Evolutionary conservation across 2,113 vertebrate genomes (phyloP).

Genomic region (Xyliphius kryptos): DNA sequence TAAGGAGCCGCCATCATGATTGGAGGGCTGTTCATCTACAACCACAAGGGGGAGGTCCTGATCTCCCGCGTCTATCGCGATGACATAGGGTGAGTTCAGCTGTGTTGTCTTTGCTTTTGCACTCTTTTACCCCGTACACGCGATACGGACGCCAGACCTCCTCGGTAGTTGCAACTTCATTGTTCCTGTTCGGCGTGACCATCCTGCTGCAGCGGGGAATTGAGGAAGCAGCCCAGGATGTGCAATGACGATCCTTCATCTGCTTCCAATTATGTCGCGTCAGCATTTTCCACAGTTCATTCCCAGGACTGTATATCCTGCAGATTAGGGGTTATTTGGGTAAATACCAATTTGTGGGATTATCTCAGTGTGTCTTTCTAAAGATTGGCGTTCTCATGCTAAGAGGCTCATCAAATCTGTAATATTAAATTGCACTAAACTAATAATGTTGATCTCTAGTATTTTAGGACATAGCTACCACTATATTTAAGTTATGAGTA

Average conservation of each 20-base stretch:
- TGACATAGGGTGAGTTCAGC: conserved; percentile 88
- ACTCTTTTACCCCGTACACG: too few relatives aligned
- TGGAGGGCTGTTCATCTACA: conserved; percentile 98
- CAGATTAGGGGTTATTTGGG: neutral
- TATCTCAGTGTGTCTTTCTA: conserved; percentile 15
- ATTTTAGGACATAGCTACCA: too few relatives aligned
- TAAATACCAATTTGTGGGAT: neutral
- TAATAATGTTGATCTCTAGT: too few relatives aligned
- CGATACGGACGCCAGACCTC: neutral
- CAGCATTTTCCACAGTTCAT: conserved; percentile 40
- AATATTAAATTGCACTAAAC: too few relatives aligned
- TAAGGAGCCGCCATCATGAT: conserved; percentile 87
- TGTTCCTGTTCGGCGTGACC: conserved; percentile 3
- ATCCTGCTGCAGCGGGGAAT: conserved; percentile 15
- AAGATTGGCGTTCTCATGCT: too few relatives aligned
- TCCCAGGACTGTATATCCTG: conserved; percentile 33
- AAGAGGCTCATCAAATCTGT: too few relatives aligned
- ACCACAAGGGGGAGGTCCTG: conserved; percentile 98
- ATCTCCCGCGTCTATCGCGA: conserved; percentile 97
- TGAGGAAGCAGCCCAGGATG: conserved; percentile 39
- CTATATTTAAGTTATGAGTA: too few relatives aligned
- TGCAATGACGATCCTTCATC: conserved; percentile 59
- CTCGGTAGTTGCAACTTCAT: neutral
- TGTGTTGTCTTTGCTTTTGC: neutral
- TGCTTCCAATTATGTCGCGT: conserved; percentile 57